Conservation (phyloP, 2,113 vertebrate genomes). For the Oryzias melastigma region DNA sequence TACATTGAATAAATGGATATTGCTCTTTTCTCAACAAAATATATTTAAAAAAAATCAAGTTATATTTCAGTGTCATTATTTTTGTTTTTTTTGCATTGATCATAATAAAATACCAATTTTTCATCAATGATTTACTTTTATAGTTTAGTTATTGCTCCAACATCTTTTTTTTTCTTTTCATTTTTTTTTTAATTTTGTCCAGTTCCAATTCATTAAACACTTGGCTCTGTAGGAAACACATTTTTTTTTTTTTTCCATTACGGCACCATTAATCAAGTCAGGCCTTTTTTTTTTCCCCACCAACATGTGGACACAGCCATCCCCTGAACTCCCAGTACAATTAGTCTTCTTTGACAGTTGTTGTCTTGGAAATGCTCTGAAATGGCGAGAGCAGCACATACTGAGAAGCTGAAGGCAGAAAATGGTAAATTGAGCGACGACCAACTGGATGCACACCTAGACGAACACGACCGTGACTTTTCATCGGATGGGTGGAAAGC, state of each 20-base stretch:
- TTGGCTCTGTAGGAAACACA: conserved; percentile 34
- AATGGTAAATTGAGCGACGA: conserved; percentile 48
- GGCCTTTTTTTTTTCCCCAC: conserved; percentile 25
- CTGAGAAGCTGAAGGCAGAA: conserved; percentile 40
- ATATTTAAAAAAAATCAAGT: too few species aligned
- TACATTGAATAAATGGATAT: too few species aligned
- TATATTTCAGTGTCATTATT: neutral
- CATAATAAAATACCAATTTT: conserved; percentile 28
- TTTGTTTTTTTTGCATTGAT: conserved; percentile 12
- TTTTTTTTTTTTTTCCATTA: conserved; percentile 56
- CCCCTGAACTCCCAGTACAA: conserved; percentile 48
- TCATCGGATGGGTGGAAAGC: conserved; percentile 28
- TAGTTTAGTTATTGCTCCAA: conserved; percentile 12
- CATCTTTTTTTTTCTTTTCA: conserved; percentile 52
- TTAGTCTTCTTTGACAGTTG: conserved; percentile 69
- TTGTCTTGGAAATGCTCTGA: conserved; percentile 72
- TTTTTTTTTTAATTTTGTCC: too few species aligned
- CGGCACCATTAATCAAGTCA: conserved; percentile 58
- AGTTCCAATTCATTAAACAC: conserved; percentile 60
- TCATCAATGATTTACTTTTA: conserved; percentile 42
- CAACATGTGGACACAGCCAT: conserved; percentile 16
- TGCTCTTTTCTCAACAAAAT: too few species aligned
- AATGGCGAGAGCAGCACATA: conserved; percentile 53
- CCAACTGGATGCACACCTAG: conserved; percentile 48
- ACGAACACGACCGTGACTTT: conserved; percentile 25